Base-by-base conservation (phyloP, 2,888 invertebrate genomes). In the Meiosimyza platycephala region DNA sequence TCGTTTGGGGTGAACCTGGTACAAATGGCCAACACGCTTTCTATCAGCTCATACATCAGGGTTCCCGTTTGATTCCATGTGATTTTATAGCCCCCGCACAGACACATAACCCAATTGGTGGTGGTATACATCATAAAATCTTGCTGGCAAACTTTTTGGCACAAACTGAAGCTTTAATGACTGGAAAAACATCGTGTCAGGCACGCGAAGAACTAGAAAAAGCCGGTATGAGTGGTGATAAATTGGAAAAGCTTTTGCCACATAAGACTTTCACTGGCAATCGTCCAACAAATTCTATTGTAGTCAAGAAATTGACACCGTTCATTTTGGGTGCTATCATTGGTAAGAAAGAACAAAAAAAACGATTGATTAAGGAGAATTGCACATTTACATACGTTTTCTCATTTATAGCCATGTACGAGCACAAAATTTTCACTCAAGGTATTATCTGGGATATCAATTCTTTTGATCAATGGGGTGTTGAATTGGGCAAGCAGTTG, bases 21-120 rank as follows among this genome's bases (percentile, higher is more conserved):
- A 99, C 99, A 57, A 99, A 99, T 87, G 99, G 99, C 0, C 99
- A 99, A 84, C 99, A 99, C 89, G 99, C 99, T 72, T 99, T 99
- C 90, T 99, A 99, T 88, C 99, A 99, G 88, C 91, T 99, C 62
- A 96, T 99, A 78, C 99, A 99, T 88, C 99, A 99, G 89, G 88
- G 88, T 18, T 88, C 88, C 13, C 85, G 96, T 76, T 87, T 98
- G 79, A 95, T 99, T 83, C 99, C 99, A 4, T 95, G 95, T 83
- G 99, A 99, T 89, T 99, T 99, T 87, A 94, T 99, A 81, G 96
- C 96, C 11, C 96, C 99, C 0, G 96, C 94, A 1, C 91, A 94
- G 82, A 94, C 96, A 0, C 97, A 97, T 81, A 99, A 99, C 87
- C 95, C 95, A 0, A 92, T 93, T 73, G 88, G 90, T 0, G 90